Conservation (phyloP, 2,797 vertebrate genomes). For the Moxostoma hubbsi region DNA sequence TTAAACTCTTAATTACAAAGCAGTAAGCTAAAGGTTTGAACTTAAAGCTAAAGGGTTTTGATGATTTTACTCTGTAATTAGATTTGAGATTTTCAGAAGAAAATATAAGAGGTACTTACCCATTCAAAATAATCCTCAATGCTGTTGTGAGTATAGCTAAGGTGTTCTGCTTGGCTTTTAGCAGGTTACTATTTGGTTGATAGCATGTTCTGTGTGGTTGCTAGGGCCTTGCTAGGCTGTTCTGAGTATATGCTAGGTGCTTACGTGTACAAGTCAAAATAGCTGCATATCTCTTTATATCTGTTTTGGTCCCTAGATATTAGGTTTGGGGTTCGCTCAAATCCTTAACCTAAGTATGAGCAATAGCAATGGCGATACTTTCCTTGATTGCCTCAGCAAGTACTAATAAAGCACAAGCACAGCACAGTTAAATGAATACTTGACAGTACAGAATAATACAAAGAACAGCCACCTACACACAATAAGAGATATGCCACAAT, state of each 20-base stretch:
- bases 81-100: no score
- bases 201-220: not conserved
- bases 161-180: no score
- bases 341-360: not conserved
- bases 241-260: not conserved
- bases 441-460: not conserved
- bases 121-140: no score
- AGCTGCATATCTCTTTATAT: no score
- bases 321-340: not conserved
- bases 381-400: not conserved
- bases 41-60: no score
- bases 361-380: not conserved
- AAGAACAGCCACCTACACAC: not conserved
- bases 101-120: no score
- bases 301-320: no score
- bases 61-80: no score
- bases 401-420: not conserved
- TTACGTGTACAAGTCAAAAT: not conserved
- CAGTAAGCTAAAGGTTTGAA: not conserved
- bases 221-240: not conserved
- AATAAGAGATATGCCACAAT: not conserved
- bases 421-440: not conserved
- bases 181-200: no score
- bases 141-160: no score
- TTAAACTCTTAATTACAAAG: conserved; percentile 24